Evolutionary conservation across 1,140 invertebrate genomes (phyloP).

Genomic region (Pseudomyrmex flavicornis): DNA sequence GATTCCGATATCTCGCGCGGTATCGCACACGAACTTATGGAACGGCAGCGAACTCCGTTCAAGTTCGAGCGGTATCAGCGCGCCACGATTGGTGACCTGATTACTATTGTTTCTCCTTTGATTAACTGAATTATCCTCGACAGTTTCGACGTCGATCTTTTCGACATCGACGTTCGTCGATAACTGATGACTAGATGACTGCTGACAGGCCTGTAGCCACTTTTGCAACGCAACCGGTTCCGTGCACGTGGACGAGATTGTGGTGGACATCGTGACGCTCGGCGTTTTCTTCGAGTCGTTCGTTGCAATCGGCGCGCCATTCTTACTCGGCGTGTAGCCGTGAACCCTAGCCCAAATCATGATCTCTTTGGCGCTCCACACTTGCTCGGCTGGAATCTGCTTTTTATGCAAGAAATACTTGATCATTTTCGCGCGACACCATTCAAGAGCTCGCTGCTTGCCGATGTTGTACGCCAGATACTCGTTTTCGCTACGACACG

Average conservation of each 20-base stretch:
- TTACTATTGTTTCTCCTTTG: slow-evolving; percentile 3
- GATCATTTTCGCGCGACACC: slow-evolving; percentile 84
- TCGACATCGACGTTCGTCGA: slow-evolving; percentile 40
- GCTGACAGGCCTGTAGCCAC: slow-evolving; percentile 67
- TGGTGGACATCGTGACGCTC: neutral
- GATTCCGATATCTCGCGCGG: slow-evolving; percentile 76
- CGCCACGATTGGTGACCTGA: neutral
- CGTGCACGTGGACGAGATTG: slow-evolving; percentile 55
- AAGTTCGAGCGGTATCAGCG: slow-evolving; percentile 71
- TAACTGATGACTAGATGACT: slow-evolving; percentile 7
- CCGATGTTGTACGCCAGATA: slow-evolving; percentile 85
- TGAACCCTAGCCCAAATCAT: slow-evolving; percentile 85
- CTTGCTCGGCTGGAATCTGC: slow-evolving; percentile 73
- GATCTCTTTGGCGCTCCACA: slow-evolving; percentile 85
- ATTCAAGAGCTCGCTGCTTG: slow-evolving; percentile 86
- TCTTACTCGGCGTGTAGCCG: slow-evolving; percentile 80
- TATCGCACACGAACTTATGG: slow-evolving; percentile 77
- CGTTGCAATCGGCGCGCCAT: neutral
- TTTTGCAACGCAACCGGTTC: slow-evolving; percentile 70
- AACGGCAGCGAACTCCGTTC: slow-evolving; percentile 71
- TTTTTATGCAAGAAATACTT: slow-evolving; percentile 77
- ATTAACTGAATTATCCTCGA: slow-evolving; percentile 8
- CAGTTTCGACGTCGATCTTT: slow-evolving; percentile 17
- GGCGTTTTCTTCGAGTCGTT: slow-evolving; percentile 56
- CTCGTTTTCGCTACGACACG: slow-evolving; percentile 81